Evolutionary conservation across 2,888 invertebrate species (phyloP).

Genomic region (Erynnis tages): DNA sequence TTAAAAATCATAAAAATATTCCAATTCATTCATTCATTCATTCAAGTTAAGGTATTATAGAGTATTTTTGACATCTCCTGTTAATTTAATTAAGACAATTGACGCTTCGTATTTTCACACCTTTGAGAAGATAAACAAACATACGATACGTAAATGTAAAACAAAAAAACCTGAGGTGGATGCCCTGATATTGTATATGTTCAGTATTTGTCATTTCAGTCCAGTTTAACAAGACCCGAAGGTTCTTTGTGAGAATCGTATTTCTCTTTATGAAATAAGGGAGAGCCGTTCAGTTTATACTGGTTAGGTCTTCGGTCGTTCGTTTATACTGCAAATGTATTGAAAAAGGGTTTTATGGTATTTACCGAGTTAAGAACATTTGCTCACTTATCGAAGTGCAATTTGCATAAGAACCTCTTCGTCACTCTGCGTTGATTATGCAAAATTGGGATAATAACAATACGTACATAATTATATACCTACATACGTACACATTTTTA

Average conservation of each 20-base stretch:
- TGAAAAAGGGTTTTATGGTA: background rate
- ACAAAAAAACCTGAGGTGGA: background rate
- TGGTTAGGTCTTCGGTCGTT: background rate
- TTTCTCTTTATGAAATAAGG: background rate
- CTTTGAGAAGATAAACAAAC: constrained; percentile 5
- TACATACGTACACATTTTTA: too few relatives aligned
- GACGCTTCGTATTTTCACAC: background rate
- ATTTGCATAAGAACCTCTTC: background rate
- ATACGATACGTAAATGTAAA: constrained; percentile 4
- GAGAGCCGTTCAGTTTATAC: background rate
- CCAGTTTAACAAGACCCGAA: background rate
- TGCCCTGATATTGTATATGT: background rate
- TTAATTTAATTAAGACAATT: constrained; percentile 7
- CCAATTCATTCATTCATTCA: too few relatives aligned
- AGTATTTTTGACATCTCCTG: background rate
- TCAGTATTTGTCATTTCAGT: constrained; percentile 3
- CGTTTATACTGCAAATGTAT: background rate
- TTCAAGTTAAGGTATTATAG: too few relatives aligned
- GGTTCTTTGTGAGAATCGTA: background rate
- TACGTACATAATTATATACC: too few relatives aligned
- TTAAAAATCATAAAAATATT: too few relatives aligned
- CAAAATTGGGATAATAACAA: too few relatives aligned
- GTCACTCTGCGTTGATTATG: background rate
- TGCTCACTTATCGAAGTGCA: background rate
- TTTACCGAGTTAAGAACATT: background rate